These are phyloP conservation scores for Hormaphis cornu DNA, from an alignment of 1,140 invertebrate species.

Conservation along the genomic window DNA sequence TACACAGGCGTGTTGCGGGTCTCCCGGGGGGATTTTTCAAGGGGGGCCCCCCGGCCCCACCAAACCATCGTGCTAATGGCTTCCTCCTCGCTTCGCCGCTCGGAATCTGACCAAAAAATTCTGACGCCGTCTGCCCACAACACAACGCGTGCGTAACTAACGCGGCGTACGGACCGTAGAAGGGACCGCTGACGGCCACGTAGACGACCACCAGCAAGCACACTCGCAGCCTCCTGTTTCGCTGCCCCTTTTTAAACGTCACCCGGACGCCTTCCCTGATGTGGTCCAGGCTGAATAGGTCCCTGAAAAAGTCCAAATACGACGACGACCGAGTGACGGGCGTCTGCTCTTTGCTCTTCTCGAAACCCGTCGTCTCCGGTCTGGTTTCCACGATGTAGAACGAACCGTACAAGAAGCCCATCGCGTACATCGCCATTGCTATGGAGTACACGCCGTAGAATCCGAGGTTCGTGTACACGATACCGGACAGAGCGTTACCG, in stretches of 20 bases:
- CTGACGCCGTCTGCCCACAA: too few relatives aligned
- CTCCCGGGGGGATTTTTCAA: too few relatives aligned
- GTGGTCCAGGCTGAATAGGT: slow-evolving; percentile 63
- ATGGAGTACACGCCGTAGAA: slow-evolving; percentile 71
- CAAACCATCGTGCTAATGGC: too few relatives aligned
- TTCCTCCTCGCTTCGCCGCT: too few relatives aligned
- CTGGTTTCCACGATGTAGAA: slow-evolving; percentile 52
- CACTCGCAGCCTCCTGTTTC: slow-evolving; percentile 59
- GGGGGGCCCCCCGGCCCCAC: too few relatives aligned
- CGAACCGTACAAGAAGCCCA: slow-evolving; percentile 61
- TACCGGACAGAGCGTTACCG: slow-evolving; percentile 34
- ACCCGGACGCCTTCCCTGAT: slow-evolving; percentile 62
- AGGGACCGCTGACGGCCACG: slow-evolving; percentile 71
- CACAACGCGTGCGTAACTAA: too few relatives aligned
- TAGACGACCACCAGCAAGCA: slow-evolving; percentile 64
- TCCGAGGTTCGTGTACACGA: slow-evolving; percentile 54
- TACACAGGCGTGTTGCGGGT: too few relatives aligned
- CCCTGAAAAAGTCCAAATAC: slow-evolving; percentile 32
- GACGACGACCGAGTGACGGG: slow-evolving; percentile 35
- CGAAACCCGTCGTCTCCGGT: not conserved
- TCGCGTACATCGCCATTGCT: slow-evolving; percentile 57
- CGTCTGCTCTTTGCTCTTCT: slow-evolving; percentile 40
- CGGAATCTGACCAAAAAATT: too few relatives aligned
- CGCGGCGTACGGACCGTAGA: slow-evolving; percentile 71
- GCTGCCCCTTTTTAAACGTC: slow-evolving; percentile 60